These are phyloP conservation scores for Scaptodrosophila latifasciaeformis DNA, from an alignment of 2,888 invertebrate species.

Conservation along the genomic window DNA sequence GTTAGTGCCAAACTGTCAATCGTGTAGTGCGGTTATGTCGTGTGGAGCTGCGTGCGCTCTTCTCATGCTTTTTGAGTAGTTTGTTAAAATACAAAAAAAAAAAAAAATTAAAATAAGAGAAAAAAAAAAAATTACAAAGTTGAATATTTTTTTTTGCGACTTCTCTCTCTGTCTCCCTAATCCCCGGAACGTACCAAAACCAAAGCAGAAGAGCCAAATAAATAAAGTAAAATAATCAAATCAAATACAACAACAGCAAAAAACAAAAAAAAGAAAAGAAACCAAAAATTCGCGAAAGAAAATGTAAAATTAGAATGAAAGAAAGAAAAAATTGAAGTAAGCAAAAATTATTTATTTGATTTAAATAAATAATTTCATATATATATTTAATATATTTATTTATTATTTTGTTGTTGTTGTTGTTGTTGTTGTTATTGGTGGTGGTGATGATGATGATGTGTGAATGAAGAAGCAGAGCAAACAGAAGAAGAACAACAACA, in stretches of 20 bases:
- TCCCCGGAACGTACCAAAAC: too few relatives aligned
- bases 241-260: too few relatives aligned
- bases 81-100: conserved; percentile 24
- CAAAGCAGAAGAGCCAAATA: too few relatives aligned
- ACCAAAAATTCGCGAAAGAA: not conserved
- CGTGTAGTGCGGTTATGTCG: conserved; percentile 71
- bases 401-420: too few relatives aligned
- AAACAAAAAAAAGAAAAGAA: too few relatives aligned
- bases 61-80: conserved; percentile 48
- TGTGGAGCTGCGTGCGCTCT: conserved; percentile 59
- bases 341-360: not conserved
- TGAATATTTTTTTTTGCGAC: not conserved
- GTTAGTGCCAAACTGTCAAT: conserved; percentile 72
- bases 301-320: not conserved
- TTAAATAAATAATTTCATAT: not conserved
- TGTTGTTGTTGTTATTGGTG: too few relatives aligned
- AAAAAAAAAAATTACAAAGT: not conserved
- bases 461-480: too few relatives aligned
- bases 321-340: not conserved
- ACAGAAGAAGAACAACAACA: too few relatives aligned
- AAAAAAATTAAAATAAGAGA: not conserved
- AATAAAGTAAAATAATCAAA: too few relatives aligned
- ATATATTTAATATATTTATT: too few relatives aligned
- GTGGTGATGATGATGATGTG: too few relatives aligned
- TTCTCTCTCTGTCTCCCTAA: too few relatives aligned